Evolutionary conservation across 2,113 vertebrate genomes (phyloP).

Genomic region (Sinocyclocheilus grahami): DNA sequence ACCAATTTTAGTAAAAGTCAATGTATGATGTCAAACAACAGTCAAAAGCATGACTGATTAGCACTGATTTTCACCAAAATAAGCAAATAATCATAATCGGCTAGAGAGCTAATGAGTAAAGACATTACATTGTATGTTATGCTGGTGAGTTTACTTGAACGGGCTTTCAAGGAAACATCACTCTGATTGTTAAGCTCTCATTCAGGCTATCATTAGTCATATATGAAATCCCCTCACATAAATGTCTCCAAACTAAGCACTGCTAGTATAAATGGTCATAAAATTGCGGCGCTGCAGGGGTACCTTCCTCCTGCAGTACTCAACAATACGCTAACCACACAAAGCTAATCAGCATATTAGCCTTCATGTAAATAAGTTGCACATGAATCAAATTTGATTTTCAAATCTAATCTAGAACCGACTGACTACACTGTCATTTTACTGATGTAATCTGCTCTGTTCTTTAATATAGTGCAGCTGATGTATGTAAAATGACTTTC

Average conservation of each 20-base stretch:
- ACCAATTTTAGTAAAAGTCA: neutral
- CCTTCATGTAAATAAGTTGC: neutral
- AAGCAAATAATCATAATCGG: slow-evolving; percentile 32
- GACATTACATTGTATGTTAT: neutral
- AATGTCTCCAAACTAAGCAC: slow-evolving; percentile 22
- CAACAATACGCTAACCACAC: slow-evolving; percentile 42
- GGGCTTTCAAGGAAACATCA: slow-evolving; percentile 14
- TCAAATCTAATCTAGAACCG: neutral
- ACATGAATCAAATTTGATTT: neutral
- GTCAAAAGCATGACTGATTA: neutral
- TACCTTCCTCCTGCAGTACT: slow-evolving; percentile 36
- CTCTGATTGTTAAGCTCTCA: slow-evolving; percentile 11
- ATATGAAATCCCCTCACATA: slow-evolving; percentile 38
- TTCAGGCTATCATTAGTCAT: slow-evolving; percentile 49
- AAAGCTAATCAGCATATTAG: slow-evolving; percentile 53
- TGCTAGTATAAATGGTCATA: slow-evolving; percentile 39
- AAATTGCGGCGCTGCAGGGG: slow-evolving; percentile 9
- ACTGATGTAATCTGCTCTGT: neutral
- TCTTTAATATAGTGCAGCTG: neutral
- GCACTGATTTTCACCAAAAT: neutral
- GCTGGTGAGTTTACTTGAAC: slow-evolving; percentile 5
- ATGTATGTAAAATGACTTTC: neutral
- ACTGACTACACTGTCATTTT: neutral
- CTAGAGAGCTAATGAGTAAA: slow-evolving; percentile 6
- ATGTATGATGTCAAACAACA: neutral